These are phyloP conservation scores for Tolmerus cingulatus DNA, from an alignment of 2,888 invertebrate genomes.

Conservation along the genomic window DNA sequence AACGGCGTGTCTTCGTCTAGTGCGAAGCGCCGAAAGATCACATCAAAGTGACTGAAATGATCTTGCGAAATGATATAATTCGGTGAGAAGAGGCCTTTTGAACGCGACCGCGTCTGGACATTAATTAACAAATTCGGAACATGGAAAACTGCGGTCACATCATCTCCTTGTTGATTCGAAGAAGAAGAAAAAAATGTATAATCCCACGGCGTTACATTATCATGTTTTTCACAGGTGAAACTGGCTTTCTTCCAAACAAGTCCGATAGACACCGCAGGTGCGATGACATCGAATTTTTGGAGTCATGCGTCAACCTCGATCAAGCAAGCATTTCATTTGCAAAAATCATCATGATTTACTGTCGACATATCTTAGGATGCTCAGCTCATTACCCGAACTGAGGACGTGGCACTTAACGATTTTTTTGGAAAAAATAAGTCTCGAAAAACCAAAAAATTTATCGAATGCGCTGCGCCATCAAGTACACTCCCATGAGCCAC, in stretches of 20 bases:
- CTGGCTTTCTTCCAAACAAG: neutral
- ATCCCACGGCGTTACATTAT: neutral
- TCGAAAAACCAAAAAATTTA: neutral
- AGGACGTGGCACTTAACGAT: neutral
- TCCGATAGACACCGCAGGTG: neutral
- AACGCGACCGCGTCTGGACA: neutral
- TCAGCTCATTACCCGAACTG: neutral
- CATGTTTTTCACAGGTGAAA: neutral
- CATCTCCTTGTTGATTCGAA: neutral
- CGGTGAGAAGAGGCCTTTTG: neutral
- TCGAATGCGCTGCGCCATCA: neutral
- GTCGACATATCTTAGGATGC: neutral
- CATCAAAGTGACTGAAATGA: constrained; percentile 1
- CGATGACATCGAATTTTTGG: neutral
- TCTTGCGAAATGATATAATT: constrained; percentile 13
- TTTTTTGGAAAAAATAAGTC: neutral
- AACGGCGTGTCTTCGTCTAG: neutral
- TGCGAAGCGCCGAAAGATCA: neutral
- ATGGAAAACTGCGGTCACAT: neutral
- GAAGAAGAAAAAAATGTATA: neutral
- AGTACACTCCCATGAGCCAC: neutral
- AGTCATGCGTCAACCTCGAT: neutral
- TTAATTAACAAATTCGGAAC: constrained; percentile 3
- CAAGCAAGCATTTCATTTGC: neutral
- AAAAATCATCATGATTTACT: neutral